Evolutionary conservation across 2,113 vertebrate species (phyloP).

Genomic region (Nothobranchius kuhntae): DNA sequence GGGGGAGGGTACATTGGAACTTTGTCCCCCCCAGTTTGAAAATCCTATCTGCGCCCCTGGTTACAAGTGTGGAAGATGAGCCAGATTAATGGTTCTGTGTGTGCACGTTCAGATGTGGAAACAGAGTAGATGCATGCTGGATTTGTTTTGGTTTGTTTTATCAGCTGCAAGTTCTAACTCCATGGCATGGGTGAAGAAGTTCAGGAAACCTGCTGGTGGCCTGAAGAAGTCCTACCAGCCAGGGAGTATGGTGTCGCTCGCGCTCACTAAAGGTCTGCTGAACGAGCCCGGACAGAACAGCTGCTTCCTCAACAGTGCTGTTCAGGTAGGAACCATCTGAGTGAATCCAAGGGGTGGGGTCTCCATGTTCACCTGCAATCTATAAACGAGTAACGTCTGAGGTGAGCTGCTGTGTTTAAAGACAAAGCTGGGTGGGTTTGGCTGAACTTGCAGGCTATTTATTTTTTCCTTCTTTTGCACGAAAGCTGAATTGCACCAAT

Average conservation of each 20-base stretch:
- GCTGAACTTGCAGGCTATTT: neutral
- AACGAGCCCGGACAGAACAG: constrained; percentile 98
- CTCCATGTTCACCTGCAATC: neutral
- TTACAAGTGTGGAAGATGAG: too few species aligned
- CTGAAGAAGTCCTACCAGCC: constrained; percentile 94
- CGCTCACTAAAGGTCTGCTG: constrained; percentile 93
- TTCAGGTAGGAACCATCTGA: constrained; percentile 85
- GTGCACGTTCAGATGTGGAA: too few species aligned
- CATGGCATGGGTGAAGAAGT: constrained; percentile 96
- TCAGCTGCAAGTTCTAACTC: constrained; percentile 70
- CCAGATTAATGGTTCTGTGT: too few species aligned
- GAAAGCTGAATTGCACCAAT: neutral
- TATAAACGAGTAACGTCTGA: neutral
- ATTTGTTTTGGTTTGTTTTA: constrained; percentile 9
- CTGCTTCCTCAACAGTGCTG: constrained; percentile 99
- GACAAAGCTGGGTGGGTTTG: constrained; percentile 1
- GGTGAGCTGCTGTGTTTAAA: neutral
- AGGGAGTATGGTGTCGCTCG: constrained; percentile 93
- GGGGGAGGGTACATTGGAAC: too few species aligned
- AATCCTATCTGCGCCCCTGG: too few species aligned
- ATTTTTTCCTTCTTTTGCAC: neutral
- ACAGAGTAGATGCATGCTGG: constrained; percentile 5
- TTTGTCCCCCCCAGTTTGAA: too few species aligned
- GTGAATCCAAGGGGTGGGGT: too few species aligned
- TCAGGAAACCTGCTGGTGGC: constrained; percentile 89